Evolutionary conservation across 1,140 invertebrate species (phyloP).

Genomic region (Vanessa atalanta): DNA sequence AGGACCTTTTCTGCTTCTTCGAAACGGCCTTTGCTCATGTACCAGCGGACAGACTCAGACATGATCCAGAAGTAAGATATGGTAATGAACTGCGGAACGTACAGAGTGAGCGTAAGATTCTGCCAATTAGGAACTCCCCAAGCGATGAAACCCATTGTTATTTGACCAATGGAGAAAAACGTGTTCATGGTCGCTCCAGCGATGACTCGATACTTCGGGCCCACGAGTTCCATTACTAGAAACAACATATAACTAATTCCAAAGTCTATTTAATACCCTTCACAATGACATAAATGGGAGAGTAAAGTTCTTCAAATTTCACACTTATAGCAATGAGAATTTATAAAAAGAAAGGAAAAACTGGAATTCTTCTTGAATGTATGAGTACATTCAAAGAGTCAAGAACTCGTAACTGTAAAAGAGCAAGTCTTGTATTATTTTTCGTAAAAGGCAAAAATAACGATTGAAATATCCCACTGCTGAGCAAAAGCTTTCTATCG

Average conservation of each 20-base stretch:
- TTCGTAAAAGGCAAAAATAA: no score
- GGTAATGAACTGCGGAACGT: constrained; percentile 84
- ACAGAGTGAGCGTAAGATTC: constrained; percentile 84
- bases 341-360: no score
- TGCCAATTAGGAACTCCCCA: constrained; percentile 88
- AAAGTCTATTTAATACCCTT: no score
- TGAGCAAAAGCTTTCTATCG: no score
- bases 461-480: no score
- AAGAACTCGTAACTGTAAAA: no score
- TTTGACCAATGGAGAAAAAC: constrained; percentile 87
- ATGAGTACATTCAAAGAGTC: no score
- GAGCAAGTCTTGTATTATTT: no score
- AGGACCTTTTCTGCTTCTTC: constrained; percentile 84
- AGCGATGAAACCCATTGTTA: constrained; percentile 84
- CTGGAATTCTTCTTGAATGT: no score
- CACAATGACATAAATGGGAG: no score
- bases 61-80: constrained; percentile 83
- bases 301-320: no score
- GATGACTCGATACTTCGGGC: constrained; percentile 85
- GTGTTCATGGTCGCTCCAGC: constrained; percentile 86
- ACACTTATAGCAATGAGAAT: no score
- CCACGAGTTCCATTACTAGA: constrained; percentile 88
- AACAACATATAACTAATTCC: constrained; percentile 21
- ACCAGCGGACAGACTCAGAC: constrained; percentile 88
- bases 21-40: constrained; percentile 87